Evolutionary conservation across 1,140 invertebrate species (phyloP).

Genomic region (Nephotettix cincticeps): DNA sequence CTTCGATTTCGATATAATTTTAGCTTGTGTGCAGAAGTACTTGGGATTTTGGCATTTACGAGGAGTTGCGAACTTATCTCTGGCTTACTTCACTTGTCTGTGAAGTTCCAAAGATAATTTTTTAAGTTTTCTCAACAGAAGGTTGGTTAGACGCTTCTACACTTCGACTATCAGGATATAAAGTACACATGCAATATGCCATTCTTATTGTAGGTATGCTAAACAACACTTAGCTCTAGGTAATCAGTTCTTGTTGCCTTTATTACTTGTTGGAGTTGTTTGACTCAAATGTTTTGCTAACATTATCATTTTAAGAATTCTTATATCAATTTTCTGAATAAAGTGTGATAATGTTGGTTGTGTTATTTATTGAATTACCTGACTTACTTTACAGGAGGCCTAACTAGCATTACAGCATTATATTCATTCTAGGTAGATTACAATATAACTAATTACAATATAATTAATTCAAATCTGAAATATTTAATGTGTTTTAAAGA

Average conservation of each 20-base stretch:
- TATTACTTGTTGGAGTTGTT: conserved; percentile 23
- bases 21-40: conserved; percentile 6
- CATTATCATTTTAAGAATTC: conserved; percentile 25
- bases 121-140: neutral
- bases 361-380: neutral
- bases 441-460: no score
- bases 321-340: conserved; percentile 25
- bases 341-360: conserved; percentile 25
- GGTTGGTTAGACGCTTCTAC: conserved; percentile 12
- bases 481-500: no score
- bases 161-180: neutral
- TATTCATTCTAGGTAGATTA: no score
- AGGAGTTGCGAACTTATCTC: neutral
- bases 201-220: neutral
- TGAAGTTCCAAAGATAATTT: neutral
- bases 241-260: conserved; percentile 20
- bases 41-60: conserved; percentile 5
- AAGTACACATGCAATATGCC: conserved; percentile 7
- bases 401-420: no score
- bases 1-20: neutral
- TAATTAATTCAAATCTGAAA: no score
- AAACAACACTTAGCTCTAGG: neutral
- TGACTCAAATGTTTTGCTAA: conserved; percentile 28
- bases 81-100: neutral
- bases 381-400: no score